Conservation (phyloP, 2,888 invertebrate genomes). For the Drosophila paracracens region DNA sequence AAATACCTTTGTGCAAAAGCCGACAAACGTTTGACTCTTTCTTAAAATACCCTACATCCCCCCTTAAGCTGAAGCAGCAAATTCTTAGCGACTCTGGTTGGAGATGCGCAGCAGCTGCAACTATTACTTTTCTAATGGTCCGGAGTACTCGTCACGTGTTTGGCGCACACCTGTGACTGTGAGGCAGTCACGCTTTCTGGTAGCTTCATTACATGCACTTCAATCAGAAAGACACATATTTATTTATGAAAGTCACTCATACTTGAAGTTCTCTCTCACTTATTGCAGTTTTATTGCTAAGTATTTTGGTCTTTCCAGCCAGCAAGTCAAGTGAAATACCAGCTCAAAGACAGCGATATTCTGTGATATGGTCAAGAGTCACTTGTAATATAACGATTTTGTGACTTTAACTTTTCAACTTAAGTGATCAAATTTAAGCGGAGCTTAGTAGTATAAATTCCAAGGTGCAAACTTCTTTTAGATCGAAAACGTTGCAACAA, state of each 20-base stretch:
- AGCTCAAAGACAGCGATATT: constrained; percentile 11
- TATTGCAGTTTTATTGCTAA: constrained; percentile 3
- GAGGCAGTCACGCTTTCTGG: constrained; percentile 36
- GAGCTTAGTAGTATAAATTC: neutral
- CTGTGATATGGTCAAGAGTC: constrained; percentile 16
- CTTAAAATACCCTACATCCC: constrained; percentile 1
- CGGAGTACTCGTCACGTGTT: constrained; percentile 26
- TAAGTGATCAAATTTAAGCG: neutral
- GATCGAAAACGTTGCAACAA: neutral
- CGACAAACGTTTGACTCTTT: constrained; percentile 61
- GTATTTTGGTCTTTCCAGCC: neutral
- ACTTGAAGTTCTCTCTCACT: constrained; percentile 19
- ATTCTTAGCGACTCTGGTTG: constrained; percentile 14
- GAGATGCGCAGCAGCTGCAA: constrained; percentile 21
- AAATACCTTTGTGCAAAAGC: constrained; percentile 65
- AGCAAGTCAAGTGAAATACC: constrained; percentile 16
- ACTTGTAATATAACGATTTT: constrained; percentile 2
- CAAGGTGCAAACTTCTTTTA: neutral
- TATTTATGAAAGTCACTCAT: constrained; percentile 35
- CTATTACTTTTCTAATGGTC: constrained; percentile 15
- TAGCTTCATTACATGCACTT: constrained; percentile 34
- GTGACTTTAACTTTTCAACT: neutral
- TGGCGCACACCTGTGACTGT: constrained; percentile 13
- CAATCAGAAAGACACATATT: constrained; percentile 18
- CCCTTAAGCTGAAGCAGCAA: constrained; percentile 26